These are phyloP conservation scores for Loris lydekkerianus DNA, from an alignment of 2,797 vertebrate species.

Conservation along the genomic window DNA sequence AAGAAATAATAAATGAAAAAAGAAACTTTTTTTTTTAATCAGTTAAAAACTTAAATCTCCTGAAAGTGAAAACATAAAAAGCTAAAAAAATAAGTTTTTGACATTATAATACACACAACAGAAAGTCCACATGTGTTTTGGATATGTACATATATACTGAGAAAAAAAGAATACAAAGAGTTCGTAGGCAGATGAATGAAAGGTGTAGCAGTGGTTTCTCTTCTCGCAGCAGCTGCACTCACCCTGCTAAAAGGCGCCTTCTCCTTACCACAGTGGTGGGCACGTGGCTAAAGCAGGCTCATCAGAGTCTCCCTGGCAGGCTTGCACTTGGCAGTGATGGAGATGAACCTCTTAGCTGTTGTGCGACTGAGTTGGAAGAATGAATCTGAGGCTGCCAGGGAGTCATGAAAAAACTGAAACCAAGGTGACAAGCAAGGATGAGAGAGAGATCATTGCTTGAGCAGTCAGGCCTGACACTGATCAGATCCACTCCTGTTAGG, in stretches of 20 bases:
- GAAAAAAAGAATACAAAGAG: neutral
- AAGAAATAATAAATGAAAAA: neutral
- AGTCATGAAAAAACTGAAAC: neutral
- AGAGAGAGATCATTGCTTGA: neutral
- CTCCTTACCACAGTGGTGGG: no score
- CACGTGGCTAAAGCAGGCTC: neutral
- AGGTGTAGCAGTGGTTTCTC: neutral
- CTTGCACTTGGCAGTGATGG: neutral
- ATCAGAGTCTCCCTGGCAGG: neutral
- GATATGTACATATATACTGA: neutral
- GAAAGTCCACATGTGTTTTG: neutral
- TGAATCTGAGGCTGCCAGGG: neutral
- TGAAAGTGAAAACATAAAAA: neutral
- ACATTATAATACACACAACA: neutral
- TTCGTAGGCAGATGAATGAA: neutral
- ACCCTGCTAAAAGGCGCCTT: neutral
- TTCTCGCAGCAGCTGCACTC: neutral
- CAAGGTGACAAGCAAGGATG: neutral
- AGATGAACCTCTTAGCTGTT: neutral
- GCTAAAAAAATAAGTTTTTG: neutral
- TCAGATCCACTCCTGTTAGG: neutral
- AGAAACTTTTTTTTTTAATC: neutral
- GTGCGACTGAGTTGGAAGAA: neutral
- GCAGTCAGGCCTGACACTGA: neutral
- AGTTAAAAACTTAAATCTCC: conserved; percentile 3